Evolutionary conservation across 2,113 vertebrate genomes (phyloP).

Genomic region (Thymallus thymallus): DNA sequence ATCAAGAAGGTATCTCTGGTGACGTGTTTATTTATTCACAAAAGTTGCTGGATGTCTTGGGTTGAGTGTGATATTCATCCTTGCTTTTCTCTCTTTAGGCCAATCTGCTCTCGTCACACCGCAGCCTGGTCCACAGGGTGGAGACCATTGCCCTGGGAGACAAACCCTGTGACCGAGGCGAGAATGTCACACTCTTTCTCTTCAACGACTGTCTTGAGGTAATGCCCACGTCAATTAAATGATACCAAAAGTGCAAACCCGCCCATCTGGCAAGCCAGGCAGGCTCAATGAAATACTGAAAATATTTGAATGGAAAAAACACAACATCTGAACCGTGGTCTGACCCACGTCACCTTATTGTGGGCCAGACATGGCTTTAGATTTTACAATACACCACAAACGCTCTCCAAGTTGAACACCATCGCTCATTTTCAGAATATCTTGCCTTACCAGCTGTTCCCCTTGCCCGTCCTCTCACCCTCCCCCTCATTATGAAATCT

Average conservation of each 20-base stretch:
- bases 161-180: slow-evolving; percentile 93
- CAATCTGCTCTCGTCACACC: slow-evolving; percentile 95
- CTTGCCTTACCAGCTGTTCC: neutral
- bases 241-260: neutral
- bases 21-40: neutral
- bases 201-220: slow-evolving; percentile 98
- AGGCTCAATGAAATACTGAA: no score
- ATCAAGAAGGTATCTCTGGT: no score
- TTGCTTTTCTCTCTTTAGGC: slow-evolving; percentile 74
- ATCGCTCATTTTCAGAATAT: neutral
- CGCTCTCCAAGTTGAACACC: neutral
- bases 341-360: no score
- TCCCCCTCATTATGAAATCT: slow-evolving; percentile 8
- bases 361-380: no score
- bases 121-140: slow-evolving; percentile 87
- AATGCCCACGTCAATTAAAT: slow-evolving; percentile 13
- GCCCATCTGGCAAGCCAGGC: no score
- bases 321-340: no score
- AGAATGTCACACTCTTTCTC: slow-evolving; percentile 94
- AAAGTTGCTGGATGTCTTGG: neutral
- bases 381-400: neutral
- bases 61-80: neutral
- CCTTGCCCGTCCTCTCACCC: neutral
- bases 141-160: slow-evolving; percentile 91
- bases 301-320: no score